Percentiles rank a stretch among this genome's conserved stretches.
These are phyloP conservation scores for Bemisia tabaci DNA, from an alignment of 1,140 invertebrate species.

Conservation along the genomic window DNA sequence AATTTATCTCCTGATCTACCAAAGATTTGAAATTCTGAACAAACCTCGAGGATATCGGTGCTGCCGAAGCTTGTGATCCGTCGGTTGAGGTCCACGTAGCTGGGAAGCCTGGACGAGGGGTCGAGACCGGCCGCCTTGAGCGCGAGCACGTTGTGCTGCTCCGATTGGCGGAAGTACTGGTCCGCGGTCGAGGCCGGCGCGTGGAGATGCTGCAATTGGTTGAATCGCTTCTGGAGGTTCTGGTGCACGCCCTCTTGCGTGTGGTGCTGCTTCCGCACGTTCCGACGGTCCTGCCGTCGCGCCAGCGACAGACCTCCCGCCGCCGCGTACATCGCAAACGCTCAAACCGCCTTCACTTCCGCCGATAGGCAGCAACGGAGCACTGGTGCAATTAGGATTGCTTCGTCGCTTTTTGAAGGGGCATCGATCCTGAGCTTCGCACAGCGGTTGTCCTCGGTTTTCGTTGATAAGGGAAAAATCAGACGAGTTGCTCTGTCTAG, in stretches of 20 bases:
- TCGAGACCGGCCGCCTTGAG: slow-evolving; percentile 14
- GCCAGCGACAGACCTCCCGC: slow-evolving; percentile 55
- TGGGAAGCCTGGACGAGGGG: slow-evolving; percentile 16
- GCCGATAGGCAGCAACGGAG: background rate
- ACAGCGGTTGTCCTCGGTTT: too few species aligned
- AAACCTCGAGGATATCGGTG: slow-evolving; percentile 17
- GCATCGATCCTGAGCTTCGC: background rate
- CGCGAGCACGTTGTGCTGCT: slow-evolving; percentile 9
- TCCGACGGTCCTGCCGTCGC: slow-evolving; percentile 44
- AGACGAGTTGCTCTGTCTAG: too few species aligned
- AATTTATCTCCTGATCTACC: too few species aligned
- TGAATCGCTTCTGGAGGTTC: slow-evolving; percentile 23
- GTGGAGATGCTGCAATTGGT: slow-evolving; percentile 25
- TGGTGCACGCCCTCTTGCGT: slow-evolving; percentile 21
- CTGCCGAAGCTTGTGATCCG: slow-evolving; percentile 16
- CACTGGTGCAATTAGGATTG: background rate
- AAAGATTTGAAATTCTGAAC: too few species aligned
- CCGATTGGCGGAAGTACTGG: slow-evolving; percentile 14
- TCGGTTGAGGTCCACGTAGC: slow-evolving; percentile 19
- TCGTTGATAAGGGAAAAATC: too few species aligned
- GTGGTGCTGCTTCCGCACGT: slow-evolving; percentile 22
- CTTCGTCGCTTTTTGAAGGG: background rate
- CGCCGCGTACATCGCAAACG: slow-evolving; percentile 47
- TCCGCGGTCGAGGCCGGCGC: slow-evolving; percentile 18
- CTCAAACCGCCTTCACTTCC: background rate